A percentile compares a stretch with the other conserved stretches of the same genome.
Evolutionary conservation across 2,797 vertebrate species (phyloP).

Genomic region (Eremophila alpestris): DNA sequence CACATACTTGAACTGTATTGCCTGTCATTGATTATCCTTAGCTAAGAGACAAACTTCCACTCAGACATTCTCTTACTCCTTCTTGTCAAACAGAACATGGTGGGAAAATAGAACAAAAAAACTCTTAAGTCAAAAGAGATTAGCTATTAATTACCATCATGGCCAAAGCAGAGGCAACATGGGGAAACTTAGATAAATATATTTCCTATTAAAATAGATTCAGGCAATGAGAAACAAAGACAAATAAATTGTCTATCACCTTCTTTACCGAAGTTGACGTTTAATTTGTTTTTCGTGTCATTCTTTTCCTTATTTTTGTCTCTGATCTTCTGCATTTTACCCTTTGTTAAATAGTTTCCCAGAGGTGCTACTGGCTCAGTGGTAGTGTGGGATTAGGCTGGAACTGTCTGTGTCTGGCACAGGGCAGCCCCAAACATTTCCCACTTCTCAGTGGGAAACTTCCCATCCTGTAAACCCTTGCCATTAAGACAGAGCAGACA

Average conservation of each 20-base stretch:
- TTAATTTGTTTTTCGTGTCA: accelerated
- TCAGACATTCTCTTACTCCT: neutral
- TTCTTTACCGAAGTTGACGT: neutral
- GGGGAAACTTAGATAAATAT: neutral
- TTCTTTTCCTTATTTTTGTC: neutral
- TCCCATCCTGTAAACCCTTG: neutral
- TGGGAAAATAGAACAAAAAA: neutral
- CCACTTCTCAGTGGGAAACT: neutral
- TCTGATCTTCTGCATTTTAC: neutral
- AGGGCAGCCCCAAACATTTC: neutral
- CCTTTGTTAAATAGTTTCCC: neutral
- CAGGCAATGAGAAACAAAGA: neutral
- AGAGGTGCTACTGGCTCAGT: neutral
- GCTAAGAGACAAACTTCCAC: neutral
- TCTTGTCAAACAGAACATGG: neutral
- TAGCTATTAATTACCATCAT: neutral
- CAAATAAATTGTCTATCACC: neutral
- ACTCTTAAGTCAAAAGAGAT: neutral
- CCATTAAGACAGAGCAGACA: neutral
- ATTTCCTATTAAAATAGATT: neutral
- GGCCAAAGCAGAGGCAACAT: neutral
- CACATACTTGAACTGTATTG: neutral
- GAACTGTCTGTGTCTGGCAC: neutral
- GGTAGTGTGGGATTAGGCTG: neutral
- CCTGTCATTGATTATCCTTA: neutral